Conservation (phyloP, 2,888 invertebrate species). For the Agrotis clavis region DNA sequence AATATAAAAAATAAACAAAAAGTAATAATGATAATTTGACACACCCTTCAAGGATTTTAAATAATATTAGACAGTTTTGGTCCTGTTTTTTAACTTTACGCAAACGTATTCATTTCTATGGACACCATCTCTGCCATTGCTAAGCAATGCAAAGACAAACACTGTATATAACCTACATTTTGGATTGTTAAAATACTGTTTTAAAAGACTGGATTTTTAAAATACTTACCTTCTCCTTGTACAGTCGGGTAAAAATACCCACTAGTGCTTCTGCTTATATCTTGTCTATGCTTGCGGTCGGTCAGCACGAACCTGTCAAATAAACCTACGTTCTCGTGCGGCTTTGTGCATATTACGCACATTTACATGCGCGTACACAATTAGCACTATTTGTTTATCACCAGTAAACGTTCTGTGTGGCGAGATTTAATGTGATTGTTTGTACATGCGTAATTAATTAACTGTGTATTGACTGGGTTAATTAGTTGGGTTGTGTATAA, state of each 20-base stretch:
- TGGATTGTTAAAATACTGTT: no score
- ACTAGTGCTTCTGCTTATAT: neutral
- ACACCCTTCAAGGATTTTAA: neutral
- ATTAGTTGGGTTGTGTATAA: constrained; percentile 45
- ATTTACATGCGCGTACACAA: constrained; percentile 30
- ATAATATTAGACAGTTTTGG: neutral
- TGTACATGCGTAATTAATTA: constrained; percentile 47
- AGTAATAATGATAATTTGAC: no score
- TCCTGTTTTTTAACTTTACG: neutral
- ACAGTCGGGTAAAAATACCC: no score
- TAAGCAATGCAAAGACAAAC: no score
- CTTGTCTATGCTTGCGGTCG: constrained; percentile 1
- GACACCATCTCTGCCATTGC: no score
- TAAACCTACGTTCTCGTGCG: constrained; percentile 15
- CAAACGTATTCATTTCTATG: no score
- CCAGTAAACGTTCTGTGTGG: constrained; percentile 51
- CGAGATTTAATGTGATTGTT: constrained; percentile 54
- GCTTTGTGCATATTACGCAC: constrained; percentile 11
- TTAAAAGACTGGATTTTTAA: no score
- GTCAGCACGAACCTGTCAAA: constrained; percentile 29
- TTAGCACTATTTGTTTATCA: constrained; percentile 60
- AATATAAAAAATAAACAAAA: no score
- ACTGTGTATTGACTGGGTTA: constrained; percentile 49
- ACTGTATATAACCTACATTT: neutral
- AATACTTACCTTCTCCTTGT: no score